Evolutionary conservation across 2,113 vertebrate species (phyloP), one percentile per base, ranked within the genome.

Genomic region (Ivindomyrus marchei): DNA sequence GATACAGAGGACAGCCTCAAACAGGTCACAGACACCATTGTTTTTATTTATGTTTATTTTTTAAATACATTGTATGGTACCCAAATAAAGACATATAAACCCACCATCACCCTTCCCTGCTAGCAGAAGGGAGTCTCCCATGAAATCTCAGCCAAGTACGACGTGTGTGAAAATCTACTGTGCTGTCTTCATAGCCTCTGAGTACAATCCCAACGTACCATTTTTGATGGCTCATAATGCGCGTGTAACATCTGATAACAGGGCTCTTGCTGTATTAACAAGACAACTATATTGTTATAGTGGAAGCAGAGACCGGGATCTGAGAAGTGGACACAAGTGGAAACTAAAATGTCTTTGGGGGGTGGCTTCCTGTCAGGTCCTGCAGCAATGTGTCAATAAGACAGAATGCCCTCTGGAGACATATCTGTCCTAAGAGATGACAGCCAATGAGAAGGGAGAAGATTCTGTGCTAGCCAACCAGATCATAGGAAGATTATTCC

Each of bases 31-130:
- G 50, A 53, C 47, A 53, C 10, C 31, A 87, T 39, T 53, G 85
- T 52, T 31, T 86, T 87, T 87, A 39, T 80, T 80, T 80, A 31
- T 74, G 5, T 80, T 80, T 77, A 77, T 77, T 77, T 77, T 77
- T 80, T 80, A 36, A 80, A 80, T 87, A 87, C 85, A 56, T 3
- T 46, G 21, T 52, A n/a, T n/a, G 47, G 49, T 87, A 52, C 42
- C 85, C 46, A 52, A 52, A 46, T 27, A 27, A 52, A 87, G 45
- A 85, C 42, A 85, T 47, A 85, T 85, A 52, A 15, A 87, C 46
- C n/a, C 47, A 47, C 4, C 50, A 17, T 52, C 5, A 53, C 49
- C 27, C n/a, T 42, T 87, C 10, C n/a, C 8, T 42, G 36, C 21
- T 62, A 45, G 87, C 56, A 45, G 56, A 8, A 58, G 36, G 53